Percentiles rank a stretch among this genome's conserved stretches.
Conservation (phyloP, 2,888 invertebrate genomes). For the Orthonychiurus folsomi region DNA sequence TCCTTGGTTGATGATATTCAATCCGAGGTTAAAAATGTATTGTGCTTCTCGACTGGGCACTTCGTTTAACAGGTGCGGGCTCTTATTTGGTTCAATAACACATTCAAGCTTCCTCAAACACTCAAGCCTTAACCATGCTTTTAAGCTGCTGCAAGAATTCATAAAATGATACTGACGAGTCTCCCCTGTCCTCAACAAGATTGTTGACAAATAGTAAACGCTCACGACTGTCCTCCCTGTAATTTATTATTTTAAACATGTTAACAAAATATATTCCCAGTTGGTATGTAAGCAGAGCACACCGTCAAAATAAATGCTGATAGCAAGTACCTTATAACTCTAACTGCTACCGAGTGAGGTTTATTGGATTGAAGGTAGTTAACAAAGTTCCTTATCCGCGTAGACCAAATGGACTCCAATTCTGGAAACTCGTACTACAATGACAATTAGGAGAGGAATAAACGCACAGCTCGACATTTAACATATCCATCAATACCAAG, state of each 20-base stretch:
- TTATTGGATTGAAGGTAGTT: slow-evolving; percentile 74
- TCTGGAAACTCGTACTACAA: slow-evolving; percentile 64
- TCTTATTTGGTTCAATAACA: background rate
- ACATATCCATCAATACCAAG: background rate
- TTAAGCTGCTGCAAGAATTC: slow-evolving; percentile 96
- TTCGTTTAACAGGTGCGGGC: too few relatives aligned
- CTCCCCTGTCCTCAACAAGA: slow-evolving; percentile 87
- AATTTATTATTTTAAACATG: too few relatives aligned
- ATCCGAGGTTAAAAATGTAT: too few relatives aligned
- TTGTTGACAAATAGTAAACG: slow-evolving; percentile 74
- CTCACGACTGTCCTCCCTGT: slow-evolving; percentile 83
- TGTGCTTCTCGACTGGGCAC: too few relatives aligned
- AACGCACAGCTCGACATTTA: slow-evolving; percentile 3
- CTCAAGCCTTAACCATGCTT: slow-evolving; percentile 62
- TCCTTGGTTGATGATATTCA: too few relatives aligned
- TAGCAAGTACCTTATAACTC: slow-evolving; percentile 68
- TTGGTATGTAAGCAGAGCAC: too few relatives aligned
- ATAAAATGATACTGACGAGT: slow-evolving; percentile 89
- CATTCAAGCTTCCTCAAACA: background rate
- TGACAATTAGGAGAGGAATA: slow-evolving; percentile 15
- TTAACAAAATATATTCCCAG: too few relatives aligned
- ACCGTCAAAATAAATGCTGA: too few relatives aligned
- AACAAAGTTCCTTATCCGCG: slow-evolving; percentile 67
- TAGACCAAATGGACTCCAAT: slow-evolving; percentile 63
- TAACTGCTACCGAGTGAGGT: slow-evolving; percentile 66